Conservation (phyloP, 2,113 vertebrate genomes). For the Cebidichthys violaceus region DNA sequence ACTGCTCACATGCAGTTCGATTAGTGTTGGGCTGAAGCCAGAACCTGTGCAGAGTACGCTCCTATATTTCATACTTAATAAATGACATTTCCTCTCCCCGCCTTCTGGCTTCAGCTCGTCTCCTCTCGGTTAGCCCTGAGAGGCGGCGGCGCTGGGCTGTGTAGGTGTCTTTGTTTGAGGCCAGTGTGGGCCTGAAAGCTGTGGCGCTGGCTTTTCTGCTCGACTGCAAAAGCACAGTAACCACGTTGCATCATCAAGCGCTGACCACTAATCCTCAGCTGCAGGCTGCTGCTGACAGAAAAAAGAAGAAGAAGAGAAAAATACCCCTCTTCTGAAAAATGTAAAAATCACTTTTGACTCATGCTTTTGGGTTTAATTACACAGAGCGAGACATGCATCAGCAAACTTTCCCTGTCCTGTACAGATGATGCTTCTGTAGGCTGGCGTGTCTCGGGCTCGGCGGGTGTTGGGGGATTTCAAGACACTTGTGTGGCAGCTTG, state of each 20-base stretch:
- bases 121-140: constrained; percentile 39
- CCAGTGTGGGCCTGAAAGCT: constrained; percentile 46
- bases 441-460: constrained; percentile 50
- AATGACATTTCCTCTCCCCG: constrained; percentile 72
- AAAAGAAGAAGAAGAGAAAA: constrained; percentile 35
- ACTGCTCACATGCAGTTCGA: constrained; percentile 23
- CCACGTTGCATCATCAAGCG: constrained; percentile 73
- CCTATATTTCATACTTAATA: constrained; percentile 72
- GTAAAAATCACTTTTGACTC: constrained; percentile 54
- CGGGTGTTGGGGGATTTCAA: constrained; percentile 53
- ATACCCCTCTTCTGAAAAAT: constrained; percentile 47
- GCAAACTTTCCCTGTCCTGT: constrained; percentile 47
- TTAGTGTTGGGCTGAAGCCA: constrained; percentile 62
- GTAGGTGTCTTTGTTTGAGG: constrained; percentile 76
- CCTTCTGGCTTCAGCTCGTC: constrained; percentile 61
- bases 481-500: constrained; percentile 46
- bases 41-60: constrained; percentile 17
- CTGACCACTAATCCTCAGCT: constrained; percentile 68
- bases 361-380: constrained; percentile 40
- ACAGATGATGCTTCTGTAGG: constrained; percentile 37
- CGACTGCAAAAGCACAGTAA: constrained; percentile 70
- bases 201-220: constrained; percentile 68
- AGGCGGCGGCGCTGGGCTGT: constrained; percentile 50
- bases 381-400: constrained; percentile 27
- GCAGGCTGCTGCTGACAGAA: constrained; percentile 51